Evolutionary conservation across 2,113 vertebrate species (phyloP).

Genomic region (Pogonocichla stellata): DNA sequence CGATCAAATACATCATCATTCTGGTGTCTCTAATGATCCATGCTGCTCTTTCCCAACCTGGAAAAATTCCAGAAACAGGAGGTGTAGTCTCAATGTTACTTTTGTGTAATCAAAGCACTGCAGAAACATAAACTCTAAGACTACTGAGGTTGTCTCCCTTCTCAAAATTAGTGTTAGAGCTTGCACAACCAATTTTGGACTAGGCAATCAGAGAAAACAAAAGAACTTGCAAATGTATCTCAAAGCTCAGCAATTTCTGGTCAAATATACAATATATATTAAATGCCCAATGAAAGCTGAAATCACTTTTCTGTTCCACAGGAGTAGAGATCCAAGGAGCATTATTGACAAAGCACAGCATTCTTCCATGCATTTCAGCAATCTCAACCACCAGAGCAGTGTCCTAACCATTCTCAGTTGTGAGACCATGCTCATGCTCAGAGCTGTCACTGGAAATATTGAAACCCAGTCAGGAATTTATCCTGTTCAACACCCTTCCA

Average conservation of each 20-base stretch:
- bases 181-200: neutral
- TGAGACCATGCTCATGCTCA: neutral
- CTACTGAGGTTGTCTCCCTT: neutral
- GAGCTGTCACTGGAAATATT: neutral
- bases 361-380: neutral
- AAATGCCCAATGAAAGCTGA: neutral
- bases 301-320: neutral
- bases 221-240: neutral
- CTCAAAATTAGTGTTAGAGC: neutral
- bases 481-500: slow-evolving; percentile 44
- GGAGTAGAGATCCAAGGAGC: neutral
- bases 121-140: neutral
- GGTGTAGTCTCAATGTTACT: neutral
- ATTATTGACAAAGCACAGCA: neutral
- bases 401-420: neutral
- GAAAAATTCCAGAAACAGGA: neutral
- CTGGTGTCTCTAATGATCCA: neutral
- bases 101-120: neutral
- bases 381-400: neutral
- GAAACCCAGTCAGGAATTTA: slow-evolving; percentile 36
- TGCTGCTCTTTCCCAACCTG: neutral
- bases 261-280: neutral
- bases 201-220: neutral
- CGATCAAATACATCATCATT: rapidly evolving
- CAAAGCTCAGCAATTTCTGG: neutral